These are phyloP conservation scores for Perizoma affinitatum DNA, from an alignment of 2,888 invertebrate genomes.

Conservation along the genomic window DNA sequence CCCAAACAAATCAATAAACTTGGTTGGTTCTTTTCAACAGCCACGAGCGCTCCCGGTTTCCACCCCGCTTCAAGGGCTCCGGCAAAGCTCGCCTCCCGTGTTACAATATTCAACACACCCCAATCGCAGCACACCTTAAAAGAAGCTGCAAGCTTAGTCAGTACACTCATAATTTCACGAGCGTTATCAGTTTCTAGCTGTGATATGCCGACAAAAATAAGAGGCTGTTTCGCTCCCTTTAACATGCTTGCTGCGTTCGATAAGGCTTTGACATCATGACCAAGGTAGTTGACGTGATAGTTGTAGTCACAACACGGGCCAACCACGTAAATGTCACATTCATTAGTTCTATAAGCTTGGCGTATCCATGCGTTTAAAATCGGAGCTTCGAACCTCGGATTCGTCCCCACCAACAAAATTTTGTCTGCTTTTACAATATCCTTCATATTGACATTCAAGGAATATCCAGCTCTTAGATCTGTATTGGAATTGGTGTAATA, in stretches of 20 bases:
- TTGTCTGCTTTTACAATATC: slow-evolving; percentile 90
- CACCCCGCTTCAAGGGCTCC: slow-evolving; percentile 98
- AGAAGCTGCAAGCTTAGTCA: slow-evolving; percentile 41
- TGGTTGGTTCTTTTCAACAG: slow-evolving; percentile 86
- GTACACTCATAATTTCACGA: slow-evolving; percentile 48
- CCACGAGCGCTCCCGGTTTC: slow-evolving; percentile 86
- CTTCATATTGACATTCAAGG: slow-evolving; percentile 87
- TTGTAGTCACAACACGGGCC: slow-evolving; percentile 96
- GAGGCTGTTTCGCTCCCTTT: slow-evolving; percentile 56
- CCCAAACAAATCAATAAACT: slow-evolving; percentile 94
- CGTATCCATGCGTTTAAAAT: slow-evolving; percentile 97
- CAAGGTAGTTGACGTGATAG: slow-evolving; percentile 83
- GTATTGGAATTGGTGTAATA: slow-evolving; percentile 45
- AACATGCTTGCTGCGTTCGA: slow-evolving; percentile 40
- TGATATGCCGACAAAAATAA: slow-evolving; percentile 68
- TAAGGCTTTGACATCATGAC: slow-evolving; percentile 46
- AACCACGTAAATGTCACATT: slow-evolving; percentile 92
- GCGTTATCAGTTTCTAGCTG: slow-evolving; percentile 50
- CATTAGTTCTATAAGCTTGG: slow-evolving; percentile 95
- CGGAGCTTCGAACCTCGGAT: slow-evolving; percentile 98
- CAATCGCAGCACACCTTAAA: slow-evolving; percentile 45
- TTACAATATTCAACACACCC: slow-evolving; percentile 93
- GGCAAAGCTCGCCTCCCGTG: slow-evolving; percentile 95
- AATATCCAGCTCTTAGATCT: slow-evolving; percentile 70
- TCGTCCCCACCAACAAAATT: slow-evolving; percentile 96